These are phyloP conservation scores for Ditula angustiorana DNA, from an alignment of 2,888 invertebrate genomes.

Conservation along the genomic window DNA sequence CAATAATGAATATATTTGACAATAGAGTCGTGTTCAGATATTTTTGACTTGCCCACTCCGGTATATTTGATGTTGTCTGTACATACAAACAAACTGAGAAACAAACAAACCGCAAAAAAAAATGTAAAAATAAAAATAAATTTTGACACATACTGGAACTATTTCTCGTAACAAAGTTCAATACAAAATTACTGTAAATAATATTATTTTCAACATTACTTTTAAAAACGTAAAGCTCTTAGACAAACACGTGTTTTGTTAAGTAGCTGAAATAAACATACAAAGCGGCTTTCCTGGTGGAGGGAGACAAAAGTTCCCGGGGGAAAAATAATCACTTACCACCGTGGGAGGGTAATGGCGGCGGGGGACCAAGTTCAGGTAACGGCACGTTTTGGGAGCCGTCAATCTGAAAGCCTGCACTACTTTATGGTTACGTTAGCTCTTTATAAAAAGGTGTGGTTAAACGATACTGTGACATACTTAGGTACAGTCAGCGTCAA, in stretches of 20 bases:
- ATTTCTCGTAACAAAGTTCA: no score
- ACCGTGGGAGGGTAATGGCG: slow-evolving; percentile 17
- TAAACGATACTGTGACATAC: no score
- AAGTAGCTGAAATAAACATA: slow-evolving; percentile 10
- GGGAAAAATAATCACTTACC: slow-evolving; percentile 32
- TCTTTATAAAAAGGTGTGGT: no score
- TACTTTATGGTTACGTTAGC: not conserved
- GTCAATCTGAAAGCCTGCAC: not conserved
- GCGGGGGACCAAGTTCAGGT: slow-evolving; percentile 3
- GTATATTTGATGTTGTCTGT: no score
- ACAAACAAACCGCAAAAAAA: no score
- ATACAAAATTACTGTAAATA: not conserved
- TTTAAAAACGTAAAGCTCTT: not conserved
- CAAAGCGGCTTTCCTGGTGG: slow-evolving; percentile 27
- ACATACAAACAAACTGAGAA: no score
- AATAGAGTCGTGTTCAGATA: no score
- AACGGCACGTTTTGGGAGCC: slow-evolving; percentile 19
- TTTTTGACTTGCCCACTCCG: no score
- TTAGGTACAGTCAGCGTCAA: no score
- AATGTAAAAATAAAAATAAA: no score
- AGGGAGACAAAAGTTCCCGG: slow-evolving; percentile 19
- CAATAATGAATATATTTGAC: no score
- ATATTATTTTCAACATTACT: not conserved
- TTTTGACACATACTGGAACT: no score
- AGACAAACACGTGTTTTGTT: slow-evolving; percentile 1